Evolutionary conservation across 2,113 vertebrate genomes (phyloP).

Genomic region (Kryptolebias marmoratus): DNA sequence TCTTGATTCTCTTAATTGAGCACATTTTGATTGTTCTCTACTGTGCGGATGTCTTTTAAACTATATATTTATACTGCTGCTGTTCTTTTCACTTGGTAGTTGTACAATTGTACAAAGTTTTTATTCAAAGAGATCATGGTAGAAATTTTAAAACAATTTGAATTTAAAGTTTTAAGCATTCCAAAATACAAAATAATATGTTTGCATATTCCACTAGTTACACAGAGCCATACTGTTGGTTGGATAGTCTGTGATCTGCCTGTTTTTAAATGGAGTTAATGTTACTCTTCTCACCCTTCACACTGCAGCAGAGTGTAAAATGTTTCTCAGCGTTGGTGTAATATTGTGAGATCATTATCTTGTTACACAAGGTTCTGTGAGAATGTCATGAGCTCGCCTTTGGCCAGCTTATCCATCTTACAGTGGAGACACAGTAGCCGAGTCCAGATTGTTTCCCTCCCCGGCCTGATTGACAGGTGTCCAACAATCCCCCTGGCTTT

Average conservation of each 20-base stretch:
- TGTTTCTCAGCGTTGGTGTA: conserved; percentile 59
- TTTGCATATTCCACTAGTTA: too few species aligned
- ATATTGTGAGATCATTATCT: conserved; percentile 74
- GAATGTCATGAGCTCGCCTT: conserved; percentile 65
- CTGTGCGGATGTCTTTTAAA: too few species aligned
- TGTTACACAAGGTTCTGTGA: conserved; percentile 70
- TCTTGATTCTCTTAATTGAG: too few species aligned
- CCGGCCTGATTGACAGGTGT: conserved; percentile 80
- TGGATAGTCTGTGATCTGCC: background rate
- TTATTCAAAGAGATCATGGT: too few species aligned
- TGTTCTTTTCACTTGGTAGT: too few species aligned
- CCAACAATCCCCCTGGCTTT: conserved; percentile 78
- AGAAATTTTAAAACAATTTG: too few species aligned
- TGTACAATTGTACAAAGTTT: too few species aligned
- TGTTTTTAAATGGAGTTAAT: background rate
- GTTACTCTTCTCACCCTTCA: conserved; percentile 30
- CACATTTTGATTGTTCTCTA: too few species aligned
- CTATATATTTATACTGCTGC: too few species aligned
- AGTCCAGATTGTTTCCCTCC: conserved; percentile 53
- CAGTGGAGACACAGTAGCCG: conserved; percentile 66
- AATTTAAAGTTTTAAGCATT: too few species aligned
- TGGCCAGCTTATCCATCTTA: conserved; percentile 53
- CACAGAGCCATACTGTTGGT: background rate
- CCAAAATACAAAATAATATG: too few species aligned
- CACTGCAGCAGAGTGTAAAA: conserved; percentile 70